These are phyloP conservation scores for Coturnix japonica DNA, from an alignment of 2,113 vertebrate genomes.

Conservation along the genomic window DNA sequence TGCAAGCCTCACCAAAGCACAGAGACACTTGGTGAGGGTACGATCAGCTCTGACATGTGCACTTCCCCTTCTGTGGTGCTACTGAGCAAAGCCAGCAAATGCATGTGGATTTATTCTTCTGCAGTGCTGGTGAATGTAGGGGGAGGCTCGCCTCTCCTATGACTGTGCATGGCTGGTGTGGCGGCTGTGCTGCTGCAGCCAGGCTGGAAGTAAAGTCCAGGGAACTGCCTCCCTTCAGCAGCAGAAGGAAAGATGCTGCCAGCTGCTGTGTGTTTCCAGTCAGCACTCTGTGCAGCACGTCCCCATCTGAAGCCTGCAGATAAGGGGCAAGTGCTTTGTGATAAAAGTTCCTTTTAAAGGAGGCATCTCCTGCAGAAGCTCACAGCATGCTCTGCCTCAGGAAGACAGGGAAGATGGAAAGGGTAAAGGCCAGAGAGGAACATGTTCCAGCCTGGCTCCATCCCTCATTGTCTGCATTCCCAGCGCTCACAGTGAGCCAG, in stretches of 20 bases:
- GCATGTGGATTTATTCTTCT: rapidly evolving
- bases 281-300: background rate
- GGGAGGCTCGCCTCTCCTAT: background rate
- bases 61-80: background rate
- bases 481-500: background rate
- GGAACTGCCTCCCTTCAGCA: background rate
- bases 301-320: slow-evolving; percentile 47
- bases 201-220: background rate
- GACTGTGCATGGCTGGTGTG: background rate
- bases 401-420: background rate
- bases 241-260: slow-evolving; percentile 26
- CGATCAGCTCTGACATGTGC: background rate
- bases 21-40: background rate
- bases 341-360: slow-evolving; percentile 52
- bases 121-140: background rate
- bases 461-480: background rate
- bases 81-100: background rate
- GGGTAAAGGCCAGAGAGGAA: slow-evolving; percentile 35
- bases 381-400: rapidly evolving
- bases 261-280: slow-evolving; percentile 25
- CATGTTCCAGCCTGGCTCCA: background rate
- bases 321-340: slow-evolving; percentile 32
- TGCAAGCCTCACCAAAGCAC: background rate
- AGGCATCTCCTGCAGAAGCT: background rate
- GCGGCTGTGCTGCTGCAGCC: background rate